Evolutionary conservation across 2,888 invertebrate species (phyloP).

Genomic region (Drosophila subsilvestris): DNA sequence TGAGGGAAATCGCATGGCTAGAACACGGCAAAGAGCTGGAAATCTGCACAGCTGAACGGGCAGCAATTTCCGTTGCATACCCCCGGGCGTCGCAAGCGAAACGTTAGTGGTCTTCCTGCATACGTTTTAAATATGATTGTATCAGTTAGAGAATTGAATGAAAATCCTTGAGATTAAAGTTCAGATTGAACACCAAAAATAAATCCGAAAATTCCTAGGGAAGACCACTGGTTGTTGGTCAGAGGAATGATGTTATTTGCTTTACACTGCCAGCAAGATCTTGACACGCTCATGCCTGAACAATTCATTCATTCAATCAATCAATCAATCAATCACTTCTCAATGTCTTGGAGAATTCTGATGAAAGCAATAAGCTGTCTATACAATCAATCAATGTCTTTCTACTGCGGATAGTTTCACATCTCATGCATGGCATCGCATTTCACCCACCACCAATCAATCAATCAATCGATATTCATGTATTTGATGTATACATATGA

Average conservation of each 20-base stretch:
- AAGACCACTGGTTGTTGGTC: constrained; percentile 27
- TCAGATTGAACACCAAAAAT: neutral
- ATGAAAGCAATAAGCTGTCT: constrained; percentile 74
- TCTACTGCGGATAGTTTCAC: constrained; percentile 16
- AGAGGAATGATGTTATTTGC: constrained; percentile 26
- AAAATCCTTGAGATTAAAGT: too few species aligned
- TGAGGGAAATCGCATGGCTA: constrained; percentile 14
- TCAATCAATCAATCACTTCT: constrained; percentile 2
- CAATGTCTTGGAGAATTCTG: constrained; percentile 16
- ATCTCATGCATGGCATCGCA: constrained; percentile 14
- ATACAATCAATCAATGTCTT: constrained; percentile 70
- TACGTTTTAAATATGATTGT: too few species aligned
- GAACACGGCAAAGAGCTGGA: constrained; percentile 3
- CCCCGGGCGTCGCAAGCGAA: neutral
- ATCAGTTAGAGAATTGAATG: too few species aligned
- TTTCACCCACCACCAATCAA: neutral
- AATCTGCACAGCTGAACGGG: neutral
- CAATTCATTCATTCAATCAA: constrained; percentile 7
- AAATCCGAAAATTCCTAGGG: neutral
- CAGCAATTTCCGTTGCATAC: neutral
- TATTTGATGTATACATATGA: constrained; percentile 12
- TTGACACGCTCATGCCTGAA: constrained; percentile 7
- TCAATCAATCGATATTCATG: neutral
- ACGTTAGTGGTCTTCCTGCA: neutral
- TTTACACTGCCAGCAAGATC: constrained; percentile 46